Percentiles rank a stretch among this genome's conserved stretches.
Conservation (phyloP, 2,888 invertebrate species). For the Pandemis heparana region DNA sequence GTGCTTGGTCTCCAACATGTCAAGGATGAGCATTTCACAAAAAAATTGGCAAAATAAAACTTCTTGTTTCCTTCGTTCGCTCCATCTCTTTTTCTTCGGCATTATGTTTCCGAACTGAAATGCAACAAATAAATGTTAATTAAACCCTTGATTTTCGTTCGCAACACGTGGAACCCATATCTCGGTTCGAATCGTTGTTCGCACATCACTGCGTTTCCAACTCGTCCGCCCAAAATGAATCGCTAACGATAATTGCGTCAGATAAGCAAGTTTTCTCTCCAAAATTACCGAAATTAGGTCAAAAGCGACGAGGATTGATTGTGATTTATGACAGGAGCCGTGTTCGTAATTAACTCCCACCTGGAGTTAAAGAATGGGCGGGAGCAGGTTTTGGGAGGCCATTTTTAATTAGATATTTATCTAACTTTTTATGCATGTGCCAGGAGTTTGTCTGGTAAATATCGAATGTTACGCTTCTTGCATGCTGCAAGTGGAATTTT, state of each 20-base stretch:
- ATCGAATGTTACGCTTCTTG: no score
- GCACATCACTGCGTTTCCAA: background rate
- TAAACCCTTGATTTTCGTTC: background rate
- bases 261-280: slow-evolving; percentile 35
- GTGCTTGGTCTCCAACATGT: no score
- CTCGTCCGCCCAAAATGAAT: slow-evolving; percentile 11
- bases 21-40: no score
- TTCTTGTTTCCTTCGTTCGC: background rate
- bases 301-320: slow-evolving; percentile 44
- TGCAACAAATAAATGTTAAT: background rate
- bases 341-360: slow-evolving; percentile 42
- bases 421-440: no score
- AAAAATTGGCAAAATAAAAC: no score
- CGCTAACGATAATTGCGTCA: slow-evolving; percentile 23
- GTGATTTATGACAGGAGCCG: slow-evolving; percentile 42
- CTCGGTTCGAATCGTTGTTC: background rate
- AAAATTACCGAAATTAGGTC: slow-evolving; percentile 43
- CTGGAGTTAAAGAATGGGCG: slow-evolving; percentile 30
- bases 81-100: background rate
- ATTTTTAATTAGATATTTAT: slow-evolving; percentile 1
- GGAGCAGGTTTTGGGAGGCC: slow-evolving; percentile 8
- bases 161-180: background rate
- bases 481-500: no score
- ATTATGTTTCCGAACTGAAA: background rate
- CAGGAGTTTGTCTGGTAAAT: no score